Base-by-base conservation (phyloP, 2,113 vertebrate genomes). In the Delphinapterus leucas region DNA sequence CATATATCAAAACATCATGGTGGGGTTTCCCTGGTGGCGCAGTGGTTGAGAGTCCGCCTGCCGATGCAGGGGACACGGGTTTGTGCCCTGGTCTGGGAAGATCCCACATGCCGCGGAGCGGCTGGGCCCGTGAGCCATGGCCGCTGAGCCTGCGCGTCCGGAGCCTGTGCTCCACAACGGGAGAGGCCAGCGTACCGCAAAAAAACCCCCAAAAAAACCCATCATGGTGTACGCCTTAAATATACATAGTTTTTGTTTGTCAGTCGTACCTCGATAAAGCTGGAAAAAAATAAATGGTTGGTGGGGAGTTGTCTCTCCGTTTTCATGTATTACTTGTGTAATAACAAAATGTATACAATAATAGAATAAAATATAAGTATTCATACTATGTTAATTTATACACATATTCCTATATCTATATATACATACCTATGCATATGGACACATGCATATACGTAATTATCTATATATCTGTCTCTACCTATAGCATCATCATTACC, bases 181-280 rank as follows among this genome's bases (percentile, higher is more conserved):
- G 41, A 41, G 41, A 41, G 41, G 41, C 41, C 41, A 41, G 41
- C 41, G 41, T 41, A 41, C 41, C 41, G 41, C 41, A 41, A 41
- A 41, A 41, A 41, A 41, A 41, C 6, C 1, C 6, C 9, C 8
- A 0, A 8, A 44, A 8, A 44, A 10, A n/a, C 44, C 6, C 20
- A 31, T 47, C 63, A 3, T 15, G 3, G 15, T 60, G 53, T 47
- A 23, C 3, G 13, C 2, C 47, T 33, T n/a, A 26, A 76, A 14
- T n/a, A 76, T 21, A 13, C 61, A 11, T 23, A 67, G 26, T 77
- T 86, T 85, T 86, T 93, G 18, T 73, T 31, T 65, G 82, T 67
- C 21, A 86, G 25, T 79, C 6, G 1, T 68, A 77, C 14, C 31
- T 55, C 36, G 58, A 77, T n/a, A 58, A 58, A 79, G 21, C n/a